Base-by-base conservation (phyloP, 2,888 invertebrate genomes). In the Spodoptera picta region DNA sequence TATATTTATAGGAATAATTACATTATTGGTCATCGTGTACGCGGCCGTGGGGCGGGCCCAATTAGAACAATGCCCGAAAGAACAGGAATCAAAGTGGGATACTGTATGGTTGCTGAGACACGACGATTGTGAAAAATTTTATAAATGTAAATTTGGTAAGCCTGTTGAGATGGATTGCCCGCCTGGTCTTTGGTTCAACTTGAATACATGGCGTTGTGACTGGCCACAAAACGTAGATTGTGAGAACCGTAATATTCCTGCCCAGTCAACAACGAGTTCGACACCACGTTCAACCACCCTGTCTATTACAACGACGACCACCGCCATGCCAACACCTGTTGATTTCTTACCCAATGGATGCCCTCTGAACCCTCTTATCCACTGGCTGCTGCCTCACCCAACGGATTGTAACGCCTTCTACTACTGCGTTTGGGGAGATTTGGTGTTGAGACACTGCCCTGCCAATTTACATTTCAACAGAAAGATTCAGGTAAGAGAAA, bases 101-200 rank as follows among this genome's bases (percentile, higher is more conserved):
- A 87, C 90, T 23, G 92, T 92, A 68, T 93, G 95, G 83, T 95
- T 96, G 60, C 92, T 96, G 0, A 95, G 94, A 24, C 93, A 94
- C 53, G 92, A 89, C 1, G 92, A 95, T 56, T 97, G 97, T 81
- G 90, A 95, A 61, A 96, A 95, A 81, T 97, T 96, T 85, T 93
- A 96, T 59, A 96, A 96, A 80, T 97, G 97, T 81, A 96, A 96
- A 87, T 95, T 95, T 69, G 96, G 96, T 4, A 75, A 91, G 0
- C 96, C 95, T 0, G 85, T 96, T 1, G 96, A 95, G 75, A 95
- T 95, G 80, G 80, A 82, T 0, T 97, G 97, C 75, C 95, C 95
- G 0, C 76, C 85, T 0, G 95, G 94, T 12, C 89, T 96, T 0
- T 90, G 95, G 50, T 97, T 96, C 86, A 95, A 96, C 59, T 85